Conservation (phyloP, 2,888 invertebrate genomes). For the Hydroisotoma schaefferi region DNA sequence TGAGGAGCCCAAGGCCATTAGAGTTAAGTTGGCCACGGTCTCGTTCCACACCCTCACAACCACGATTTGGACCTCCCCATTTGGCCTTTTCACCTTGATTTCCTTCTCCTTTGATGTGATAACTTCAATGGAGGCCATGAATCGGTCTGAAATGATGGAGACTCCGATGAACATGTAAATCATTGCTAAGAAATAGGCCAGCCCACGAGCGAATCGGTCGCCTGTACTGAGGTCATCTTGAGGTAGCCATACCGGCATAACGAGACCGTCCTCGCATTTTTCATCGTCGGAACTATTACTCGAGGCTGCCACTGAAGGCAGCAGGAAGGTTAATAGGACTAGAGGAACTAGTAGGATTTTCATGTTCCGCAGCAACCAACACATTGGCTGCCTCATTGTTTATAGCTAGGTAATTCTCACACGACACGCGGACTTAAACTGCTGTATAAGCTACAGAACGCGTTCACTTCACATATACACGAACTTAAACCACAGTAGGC, state of each 20-base stretch:
- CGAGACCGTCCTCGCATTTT: slow-evolving; percentile 74
- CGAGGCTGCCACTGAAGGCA: neutral
- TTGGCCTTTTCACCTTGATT: slow-evolving; percentile 82
- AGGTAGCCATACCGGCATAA: slow-evolving; percentile 88
- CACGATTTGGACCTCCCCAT: slow-evolving; percentile 81
- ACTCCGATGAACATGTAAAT: slow-evolving; percentile 97
- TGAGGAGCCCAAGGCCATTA: slow-evolving; percentile 98
- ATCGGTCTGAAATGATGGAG: slow-evolving; percentile 96
- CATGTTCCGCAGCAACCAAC: slow-evolving; percentile 13
- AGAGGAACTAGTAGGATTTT: neutral
- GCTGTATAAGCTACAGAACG: too few species aligned
- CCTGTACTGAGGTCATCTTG: slow-evolving; percentile 66
- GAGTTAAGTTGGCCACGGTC: slow-evolving; percentile 77
- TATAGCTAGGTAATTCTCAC: neutral
- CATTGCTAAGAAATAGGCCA: slow-evolving; percentile 83
- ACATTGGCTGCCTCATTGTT: slow-evolving; percentile 8
- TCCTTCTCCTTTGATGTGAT: slow-evolving; percentile 97
- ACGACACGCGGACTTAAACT: too few species aligned
- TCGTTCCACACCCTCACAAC: slow-evolving; percentile 98
- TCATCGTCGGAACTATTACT: slow-evolving; percentile 5
- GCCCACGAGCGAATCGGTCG: slow-evolving; percentile 78
- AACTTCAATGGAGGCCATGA: slow-evolving; percentile 99
- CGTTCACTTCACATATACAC: too few species aligned
- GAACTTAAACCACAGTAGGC: too few species aligned
- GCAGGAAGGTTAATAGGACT: neutral